Evolutionary conservation across 2,797 vertebrate genomes (phyloP), one percentile per base, ranked within the genome.

Genomic region (Nannoperca australis): DNA sequence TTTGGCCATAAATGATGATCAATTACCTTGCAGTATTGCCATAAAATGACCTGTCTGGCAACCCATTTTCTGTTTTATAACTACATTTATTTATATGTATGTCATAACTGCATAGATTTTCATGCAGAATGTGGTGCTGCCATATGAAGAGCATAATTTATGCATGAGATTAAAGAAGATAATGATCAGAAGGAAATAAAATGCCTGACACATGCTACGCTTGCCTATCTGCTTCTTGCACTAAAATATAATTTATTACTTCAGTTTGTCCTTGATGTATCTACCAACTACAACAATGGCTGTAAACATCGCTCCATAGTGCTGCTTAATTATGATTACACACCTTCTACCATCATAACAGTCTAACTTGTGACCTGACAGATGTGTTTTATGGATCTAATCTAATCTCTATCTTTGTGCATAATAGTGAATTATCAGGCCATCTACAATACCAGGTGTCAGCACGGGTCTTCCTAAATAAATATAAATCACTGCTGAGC

Each of bases 141-240:
- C 15, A 49, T 71, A 51, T 79, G 45, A 84, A 88, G 82, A 69
- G 59, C 51, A 83, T 88, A 85, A 86, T 85, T 86, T 72, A 82
- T 90, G 79, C 79, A 84, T 80, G 62, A 75, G 73, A 78, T 75
- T 53, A 75, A 56, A 77, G 76, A 74, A 88, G 69, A 74, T 73
- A 75, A 68, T 63, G 64, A 89, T 76, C n/a, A 75, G 56, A 74
- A 81, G 65, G 64, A 82, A 91, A 90, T 92, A 88, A 93, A 91
- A 82, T n/a, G 66, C 30, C 69, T 47, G 65, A 79, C 47, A 71
- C 55, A 64, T 78, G 34, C 42, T 66, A 27, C 54, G 40, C 69
- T 27, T 78, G 32, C 18, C 71, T 60, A 30, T 83, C 54, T 78
- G 71, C 59, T 64, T 63, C 50, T 71, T n/a, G 49, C 47, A 56